phyloP scores from a whole-genome alignment of 2,113 vertebrate species.

The Elgaria multicarinata region DNA sequence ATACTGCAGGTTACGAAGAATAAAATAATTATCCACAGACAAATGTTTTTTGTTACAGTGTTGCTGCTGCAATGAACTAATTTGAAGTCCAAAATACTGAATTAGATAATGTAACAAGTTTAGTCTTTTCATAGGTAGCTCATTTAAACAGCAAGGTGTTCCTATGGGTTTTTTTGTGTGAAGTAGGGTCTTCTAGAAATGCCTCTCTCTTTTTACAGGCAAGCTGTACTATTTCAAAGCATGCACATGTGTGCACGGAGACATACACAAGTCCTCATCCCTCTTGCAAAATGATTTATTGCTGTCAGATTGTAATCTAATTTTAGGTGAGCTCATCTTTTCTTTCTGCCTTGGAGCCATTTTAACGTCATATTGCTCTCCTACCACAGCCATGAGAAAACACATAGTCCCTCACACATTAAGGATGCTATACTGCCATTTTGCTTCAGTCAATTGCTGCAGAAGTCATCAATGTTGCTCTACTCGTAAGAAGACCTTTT shows the following conservation, averaged over 20 bases:
- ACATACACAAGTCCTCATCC: slow-evolving; percentile 13
- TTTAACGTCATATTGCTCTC: slow-evolving; percentile 69
- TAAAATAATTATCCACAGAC: too few species aligned
- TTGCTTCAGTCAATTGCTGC: slow-evolving; percentile 51
- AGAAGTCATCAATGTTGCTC: slow-evolving; percentile 38
- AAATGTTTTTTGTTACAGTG: neutral
- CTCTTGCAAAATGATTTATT: slow-evolving; percentile 61
- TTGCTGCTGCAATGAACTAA: neutral
- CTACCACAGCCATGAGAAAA: slow-evolving; percentile 47
- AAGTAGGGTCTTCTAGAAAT: slow-evolving; percentile 28
- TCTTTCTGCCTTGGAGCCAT: slow-evolving; percentile 60
- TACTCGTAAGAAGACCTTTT: slow-evolving; percentile 42
- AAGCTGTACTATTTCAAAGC: slow-evolving; percentile 9
- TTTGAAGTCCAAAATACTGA: neutral
- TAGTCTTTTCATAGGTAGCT: rapidly evolving
- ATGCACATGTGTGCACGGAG: neutral
- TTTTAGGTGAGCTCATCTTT: slow-evolving; percentile 70
- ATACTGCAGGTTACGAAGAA: neutral
- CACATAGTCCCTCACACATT: slow-evolving; percentile 44
- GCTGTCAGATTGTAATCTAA: slow-evolving; percentile 65
- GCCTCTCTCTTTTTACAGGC: neutral
- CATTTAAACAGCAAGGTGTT: slow-evolving; percentile 29
- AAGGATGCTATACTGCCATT: slow-evolving; percentile 56
- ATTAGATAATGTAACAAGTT: rapidly evolving
- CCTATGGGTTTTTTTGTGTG: neutral